Conservation (phyloP, 2,113 vertebrate genomes). For the Nothoprocta pentlandii region DNA sequence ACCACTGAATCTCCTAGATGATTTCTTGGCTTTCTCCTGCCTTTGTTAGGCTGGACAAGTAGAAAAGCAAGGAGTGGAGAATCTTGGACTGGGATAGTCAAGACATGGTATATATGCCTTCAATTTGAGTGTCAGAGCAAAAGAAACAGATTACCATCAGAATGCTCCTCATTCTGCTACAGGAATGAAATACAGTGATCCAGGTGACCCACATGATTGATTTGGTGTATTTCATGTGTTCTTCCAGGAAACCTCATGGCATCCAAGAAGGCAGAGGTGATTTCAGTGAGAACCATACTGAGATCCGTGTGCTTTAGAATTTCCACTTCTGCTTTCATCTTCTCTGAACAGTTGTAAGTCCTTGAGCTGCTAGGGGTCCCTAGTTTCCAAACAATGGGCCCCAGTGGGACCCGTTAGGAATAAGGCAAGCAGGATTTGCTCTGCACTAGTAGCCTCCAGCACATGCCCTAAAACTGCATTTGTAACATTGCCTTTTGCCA, state of each 20-base stretch:
- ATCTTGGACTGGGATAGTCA: not conserved
- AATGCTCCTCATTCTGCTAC: not conserved
- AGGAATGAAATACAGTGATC: not conserved
- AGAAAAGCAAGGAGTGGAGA: not conserved
- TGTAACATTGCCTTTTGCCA: conserved; percentile 63
- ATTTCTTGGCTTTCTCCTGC: conserved; percentile 5
- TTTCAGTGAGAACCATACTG: conserved; percentile 13
- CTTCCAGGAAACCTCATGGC: not conserved
- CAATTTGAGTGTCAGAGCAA: not conserved
- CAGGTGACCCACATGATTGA: not conserved
- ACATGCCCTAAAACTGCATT: conserved; percentile 29
- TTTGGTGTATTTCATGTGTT: not conserved
- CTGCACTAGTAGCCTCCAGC: not conserved
- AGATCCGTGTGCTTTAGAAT: conserved; percentile 27
- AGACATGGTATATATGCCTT: not conserved
- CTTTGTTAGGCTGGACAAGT: not conserved
- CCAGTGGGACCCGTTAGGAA: not conserved
- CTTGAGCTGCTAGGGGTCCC: not conserved
- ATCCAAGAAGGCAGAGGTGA: conserved; percentile 8
- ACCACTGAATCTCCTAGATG: not conserved
- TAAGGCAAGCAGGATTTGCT: not conserved
- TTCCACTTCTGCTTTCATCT: not conserved
- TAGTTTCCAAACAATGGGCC: not conserved
- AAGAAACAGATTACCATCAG: not conserved
- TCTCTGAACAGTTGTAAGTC: conserved; percentile 29